Base-by-base conservation (phyloP, 2,113 vertebrate genomes). In the Lophotis ruficrista region DNA sequence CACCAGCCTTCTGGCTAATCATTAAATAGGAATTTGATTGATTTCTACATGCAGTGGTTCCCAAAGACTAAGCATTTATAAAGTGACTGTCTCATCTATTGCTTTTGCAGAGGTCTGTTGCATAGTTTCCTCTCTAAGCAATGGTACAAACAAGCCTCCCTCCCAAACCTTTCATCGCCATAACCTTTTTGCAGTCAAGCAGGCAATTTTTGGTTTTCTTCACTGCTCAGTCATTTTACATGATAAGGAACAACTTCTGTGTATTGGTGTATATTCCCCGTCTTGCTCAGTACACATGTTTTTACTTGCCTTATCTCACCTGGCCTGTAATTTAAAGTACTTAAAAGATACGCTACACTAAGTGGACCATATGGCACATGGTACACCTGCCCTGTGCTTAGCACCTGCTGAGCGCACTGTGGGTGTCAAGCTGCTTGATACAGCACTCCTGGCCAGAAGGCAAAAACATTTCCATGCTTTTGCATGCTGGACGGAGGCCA, bases 391-490 rank as follows among this genome's bases (percentile, higher is more conserved):
- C 97, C 89, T 9, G 16, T 51, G 96, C 72, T 93, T 95, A 97
- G 97, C 99, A 99, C 99, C 99, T 99, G 99, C 99, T 97, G 95
- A 98, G 98, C 33, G 1, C 83, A 17, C 94, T 37, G 68, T 41
- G 90, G 89, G 85, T 58, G 53, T 71, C 96, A 82, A 80, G 75
- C 71, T 33, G 91, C 61, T 69, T 47, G 80, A 76, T 88, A 38
- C 8, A 66, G 70, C 58, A 18, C 89, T 93, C 70, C 80, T 77
- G 96, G 93, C 97, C 96, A 90, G 78, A 45, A 96, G 97, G 97
- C 97, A 96, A 93, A 96, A 95, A 87, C 56, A 92, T 47, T 94
- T 96, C 68, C 76, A 78, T 50, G 85, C 89, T 97, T 98, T 98
- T 98, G 94, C 98, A 97, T 97, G 93, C 96, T 96, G 90, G 83